A percentile compares a stretch with the other conserved stretches of the same genome.
These are phyloP conservation scores for Pseudomyrmex cubaensis DNA, from an alignment of 1,140 invertebrate genomes.

Conservation along the genomic window DNA sequence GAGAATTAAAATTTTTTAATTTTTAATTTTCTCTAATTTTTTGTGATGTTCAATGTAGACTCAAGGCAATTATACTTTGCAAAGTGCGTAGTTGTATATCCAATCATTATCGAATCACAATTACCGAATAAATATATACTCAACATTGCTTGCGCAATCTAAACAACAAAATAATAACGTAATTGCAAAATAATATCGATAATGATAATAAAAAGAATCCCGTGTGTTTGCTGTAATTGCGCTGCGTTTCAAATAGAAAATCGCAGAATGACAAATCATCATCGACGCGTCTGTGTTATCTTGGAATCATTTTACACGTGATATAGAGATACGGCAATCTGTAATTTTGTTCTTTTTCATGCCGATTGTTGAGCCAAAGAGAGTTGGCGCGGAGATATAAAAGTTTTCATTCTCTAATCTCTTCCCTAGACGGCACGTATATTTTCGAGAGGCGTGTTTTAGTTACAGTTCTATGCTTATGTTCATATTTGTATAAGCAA, in stretches of 20 bases:
- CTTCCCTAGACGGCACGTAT: not conserved
- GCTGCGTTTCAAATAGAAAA: slow-evolving; percentile 36
- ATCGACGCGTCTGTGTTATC: slow-evolving; percentile 58
- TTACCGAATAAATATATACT: not conserved
- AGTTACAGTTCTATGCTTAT: too few species aligned
- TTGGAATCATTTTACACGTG: slow-evolving; percentile 57
- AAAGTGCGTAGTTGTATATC: too few species aligned
- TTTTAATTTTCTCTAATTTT: not conserved
- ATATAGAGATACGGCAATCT: slow-evolving; percentile 61
- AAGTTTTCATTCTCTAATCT: not conserved
- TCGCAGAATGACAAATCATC: slow-evolving; percentile 30
- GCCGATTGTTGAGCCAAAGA: not conserved
- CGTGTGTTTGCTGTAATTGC: slow-evolving; percentile 48
- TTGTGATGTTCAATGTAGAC: too few species aligned
- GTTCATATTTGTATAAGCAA: too few species aligned
- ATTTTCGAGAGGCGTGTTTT: not conserved
- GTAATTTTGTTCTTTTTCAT: slow-evolving; percentile 39
- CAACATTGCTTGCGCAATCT: not conserved
- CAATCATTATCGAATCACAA: not conserved
- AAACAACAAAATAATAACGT: not conserved
- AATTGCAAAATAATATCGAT: slow-evolving; percentile 42
- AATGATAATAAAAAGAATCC: slow-evolving; percentile 9
- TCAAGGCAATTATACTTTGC: too few species aligned
- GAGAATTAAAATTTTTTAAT: not conserved
- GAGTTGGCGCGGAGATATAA: not conserved